Base-by-base conservation (phyloP, 2,888 invertebrate species). In the Drosophila silvestris region DNA sequence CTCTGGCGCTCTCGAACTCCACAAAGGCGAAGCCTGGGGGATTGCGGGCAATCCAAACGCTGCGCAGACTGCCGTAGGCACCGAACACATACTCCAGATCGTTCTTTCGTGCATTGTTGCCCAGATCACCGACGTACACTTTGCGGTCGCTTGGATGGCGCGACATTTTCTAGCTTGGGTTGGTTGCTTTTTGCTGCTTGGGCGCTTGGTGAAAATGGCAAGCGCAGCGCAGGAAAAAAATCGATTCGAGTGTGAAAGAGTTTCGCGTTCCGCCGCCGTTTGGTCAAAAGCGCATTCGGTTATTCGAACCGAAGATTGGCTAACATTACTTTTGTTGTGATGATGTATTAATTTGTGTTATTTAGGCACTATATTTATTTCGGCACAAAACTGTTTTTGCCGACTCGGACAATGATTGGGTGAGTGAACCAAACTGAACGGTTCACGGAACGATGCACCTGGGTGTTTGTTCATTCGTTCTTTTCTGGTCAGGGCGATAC, bases 31-130 rank as follows among this genome's bases (percentile, higher is more conserved):
- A 98, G 62, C 98, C 99, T 69, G 99, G 98, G 16, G 93, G 93
- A 93, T 99, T 98, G 83, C 98, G 95, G 0, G 99, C 99, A n/a
- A 99, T 98, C 99, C 99, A 99, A 54, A 99, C 98, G 94, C 98
- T 98, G 89, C 97, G 95, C 85, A 99, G 94, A 1, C 97, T 97
- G 16, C 99, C 99, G 92, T 98, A 99, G 90, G 98, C 97, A 71
- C 97, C 96, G 94, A 99, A 99, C 22, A 97, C 97, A 93, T 98
- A 97, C 94, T 99, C 98, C 67, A 98, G 94, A 94, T 98, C 98
- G 90, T 98, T 97, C 94, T 98, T 98, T 73, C 98, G 97, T 39
- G 98, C 98, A 90, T 95, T 96, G 91, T 96, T 96, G 56, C 98
- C 98, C 91, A 99, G 95, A 94, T 99, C 98, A 63, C 99, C 99